Base-by-base conservation (phyloP, 2,113 vertebrate genomes). In the Acrocephalus kingi region DNA sequence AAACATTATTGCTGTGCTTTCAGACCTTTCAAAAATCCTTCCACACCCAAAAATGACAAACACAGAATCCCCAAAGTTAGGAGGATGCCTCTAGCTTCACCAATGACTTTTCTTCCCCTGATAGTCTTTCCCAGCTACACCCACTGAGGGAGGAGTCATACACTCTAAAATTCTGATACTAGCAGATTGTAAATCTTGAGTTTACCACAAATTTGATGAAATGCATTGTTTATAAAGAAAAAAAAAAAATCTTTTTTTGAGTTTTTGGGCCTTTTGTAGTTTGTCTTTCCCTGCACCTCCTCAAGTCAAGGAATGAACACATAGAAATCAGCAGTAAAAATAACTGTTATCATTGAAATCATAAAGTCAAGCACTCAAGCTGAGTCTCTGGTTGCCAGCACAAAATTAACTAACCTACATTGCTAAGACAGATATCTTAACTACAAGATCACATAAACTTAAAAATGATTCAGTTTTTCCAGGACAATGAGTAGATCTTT, bases 211-310 rank as follows among this genome's bases (percentile, higher is more conserved):
- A 20, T 13, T 4, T 24, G 39, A 85, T 35, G n/a, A 88, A 58
- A 61, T 14, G 63, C 3, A 20, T 5, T 0, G 2, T 49, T 93
- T 74, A 46, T 54, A 39, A 61, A 49, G 12, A 58, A 58, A 61
- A 56, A 33, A 69, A 73, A 86, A 51, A 20, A 56, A 11, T 35
- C 3, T 6, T 27, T 13, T n/a, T 8, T n/a, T 2, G 11, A 71
- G 30, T 37, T 84, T 30, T 39, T 33, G 7, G 7, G 11, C 10
- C 20, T 62, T 66, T 58, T 46, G 33, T 30, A 33, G 9, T 43
- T 41, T 51, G 6, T 2, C 5, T 28, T 46, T 13, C 30, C 24
- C 31, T 1, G 0, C 6, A 58, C 7, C 17, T 27, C 9, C 28
- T n/a, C 15, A 72, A 82, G 37, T 51, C 33, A 89, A 80, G 15